Evolutionary conservation across 2,113 vertebrate species (phyloP).

Genomic region (Ptyas mucosa): DNA sequence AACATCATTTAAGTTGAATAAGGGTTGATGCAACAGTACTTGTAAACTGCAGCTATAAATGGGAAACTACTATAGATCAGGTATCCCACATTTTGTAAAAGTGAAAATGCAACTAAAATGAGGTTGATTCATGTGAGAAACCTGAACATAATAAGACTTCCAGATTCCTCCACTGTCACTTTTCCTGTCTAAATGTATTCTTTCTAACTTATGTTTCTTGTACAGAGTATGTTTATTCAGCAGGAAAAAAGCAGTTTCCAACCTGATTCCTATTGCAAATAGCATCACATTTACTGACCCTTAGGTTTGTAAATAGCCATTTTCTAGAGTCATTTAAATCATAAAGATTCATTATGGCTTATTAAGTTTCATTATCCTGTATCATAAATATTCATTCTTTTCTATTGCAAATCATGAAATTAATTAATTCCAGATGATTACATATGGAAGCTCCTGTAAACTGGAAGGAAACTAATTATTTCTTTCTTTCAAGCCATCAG

Average conservation of each 20-base stretch:
- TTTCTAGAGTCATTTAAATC: not conserved
- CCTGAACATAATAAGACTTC: not conserved
- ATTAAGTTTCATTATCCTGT: not conserved
- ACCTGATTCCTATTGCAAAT: not conserved
- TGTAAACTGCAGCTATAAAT: not conserved
- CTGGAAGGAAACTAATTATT: not conserved
- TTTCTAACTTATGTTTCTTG: not conserved
- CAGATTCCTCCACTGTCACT: not conserved
- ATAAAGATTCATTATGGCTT: not conserved
- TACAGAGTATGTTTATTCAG: not conserved
- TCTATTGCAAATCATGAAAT: not conserved
- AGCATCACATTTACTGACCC: not conserved
- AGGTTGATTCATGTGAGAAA: not conserved
- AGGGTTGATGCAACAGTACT: not conserved
- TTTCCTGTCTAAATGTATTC: not conserved
- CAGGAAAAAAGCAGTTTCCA: not conserved
- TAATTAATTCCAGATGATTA: not conserved
- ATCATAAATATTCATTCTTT: not conserved
- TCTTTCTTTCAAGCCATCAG: not conserved
- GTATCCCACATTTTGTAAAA: not conserved
- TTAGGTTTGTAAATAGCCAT: not conserved
- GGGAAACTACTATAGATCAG: not conserved
- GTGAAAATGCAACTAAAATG: not conserved
- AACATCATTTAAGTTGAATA: not conserved
- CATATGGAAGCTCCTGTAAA: not conserved